Conservation (phyloP, 1,140 invertebrate species). For the Bombus waltoni region DNA sequence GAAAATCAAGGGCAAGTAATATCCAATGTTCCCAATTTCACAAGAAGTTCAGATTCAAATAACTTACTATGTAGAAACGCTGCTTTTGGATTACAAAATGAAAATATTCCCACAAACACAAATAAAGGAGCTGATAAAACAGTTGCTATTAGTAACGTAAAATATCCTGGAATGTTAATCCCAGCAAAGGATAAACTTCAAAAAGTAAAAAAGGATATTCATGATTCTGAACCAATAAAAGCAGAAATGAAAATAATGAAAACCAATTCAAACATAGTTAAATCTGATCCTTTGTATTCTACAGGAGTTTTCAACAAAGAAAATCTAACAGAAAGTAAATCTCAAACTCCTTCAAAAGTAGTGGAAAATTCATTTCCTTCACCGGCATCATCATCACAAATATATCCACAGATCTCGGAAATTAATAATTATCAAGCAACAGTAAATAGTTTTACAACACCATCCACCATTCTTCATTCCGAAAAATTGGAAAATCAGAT, state of each 20-base stretch:
- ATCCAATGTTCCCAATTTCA: not conserved
- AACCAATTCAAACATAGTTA: slow-evolving; percentile 8
- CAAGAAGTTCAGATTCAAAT: slow-evolving; percentile 8
- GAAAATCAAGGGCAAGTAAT: slow-evolving; percentile 42
- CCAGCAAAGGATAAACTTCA: not conserved
- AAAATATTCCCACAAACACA: not conserved
- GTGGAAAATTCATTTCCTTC: not conserved
- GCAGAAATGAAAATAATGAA: slow-evolving; percentile 31
- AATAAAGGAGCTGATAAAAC: not conserved
- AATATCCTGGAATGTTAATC: not conserved
- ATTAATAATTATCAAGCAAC: slow-evolving; percentile 58
- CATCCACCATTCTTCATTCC: slow-evolving; percentile 72
- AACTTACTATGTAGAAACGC: not conserved
- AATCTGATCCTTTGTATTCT: not conserved
- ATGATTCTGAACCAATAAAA: not conserved
- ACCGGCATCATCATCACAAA: not conserved
- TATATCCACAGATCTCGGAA: not conserved
- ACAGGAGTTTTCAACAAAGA: not conserved
- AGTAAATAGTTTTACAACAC: slow-evolving; percentile 64
- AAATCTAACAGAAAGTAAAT: slow-evolving; percentile 6
- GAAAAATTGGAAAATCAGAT: slow-evolving; percentile 72
- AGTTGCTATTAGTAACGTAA: not conserved
- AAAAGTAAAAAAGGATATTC: not conserved
- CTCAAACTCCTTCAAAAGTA: no score
- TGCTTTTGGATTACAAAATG: not conserved